Percentiles rank a stretch among this genome's conserved stretches.
Evolutionary conservation across 2,797 vertebrate genomes (phyloP).

Genomic region (Gymnoscopelus braueri): DNA sequence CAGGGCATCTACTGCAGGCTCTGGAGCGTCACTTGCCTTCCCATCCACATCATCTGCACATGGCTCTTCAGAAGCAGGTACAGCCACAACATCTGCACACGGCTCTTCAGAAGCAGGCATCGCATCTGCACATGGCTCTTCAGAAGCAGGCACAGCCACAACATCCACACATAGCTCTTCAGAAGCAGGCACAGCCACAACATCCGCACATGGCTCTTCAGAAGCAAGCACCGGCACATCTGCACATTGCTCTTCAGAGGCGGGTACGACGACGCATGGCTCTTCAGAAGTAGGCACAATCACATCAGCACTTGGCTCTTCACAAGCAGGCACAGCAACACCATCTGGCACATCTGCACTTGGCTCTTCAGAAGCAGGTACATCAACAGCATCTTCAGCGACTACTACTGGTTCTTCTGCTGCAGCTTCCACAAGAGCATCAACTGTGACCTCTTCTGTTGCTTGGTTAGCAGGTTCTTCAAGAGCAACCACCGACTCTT

Average conservation of each 20-base stretch:
- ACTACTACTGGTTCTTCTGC: constrained; percentile 14
- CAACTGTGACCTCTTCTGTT: constrained; percentile 20
- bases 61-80: constrained; percentile 25
- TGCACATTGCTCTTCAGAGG: not conserved
- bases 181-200: not conserved
- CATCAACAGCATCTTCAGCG: constrained; percentile 23
- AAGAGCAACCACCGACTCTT: constrained; percentile 19
- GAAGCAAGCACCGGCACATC: too few relatives aligned
- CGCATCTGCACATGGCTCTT: not conserved
- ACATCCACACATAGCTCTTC: not conserved
- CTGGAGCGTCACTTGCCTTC: constrained; percentile 8
- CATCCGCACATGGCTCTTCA: not conserved
- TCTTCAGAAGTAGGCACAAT: constrained; percentile 19
- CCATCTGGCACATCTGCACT: not conserved
- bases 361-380: not conserved
- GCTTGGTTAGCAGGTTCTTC: constrained; percentile 33
- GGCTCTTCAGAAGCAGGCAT: constrained; percentile 25
- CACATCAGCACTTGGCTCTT: not conserved
- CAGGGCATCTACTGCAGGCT: constrained; percentile 15
- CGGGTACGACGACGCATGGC: not conserved
- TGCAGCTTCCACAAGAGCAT: constrained; percentile 3
- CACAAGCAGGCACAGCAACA: not conserved
- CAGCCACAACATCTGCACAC: not conserved
- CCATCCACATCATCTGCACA: constrained; percentile 29
- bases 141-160: not conserved